Evolutionary conservation across 2,113 vertebrate species (phyloP), one percentile per base, ranked within the genome.

Genomic region (Haliaeetus leucogaster): DNA sequence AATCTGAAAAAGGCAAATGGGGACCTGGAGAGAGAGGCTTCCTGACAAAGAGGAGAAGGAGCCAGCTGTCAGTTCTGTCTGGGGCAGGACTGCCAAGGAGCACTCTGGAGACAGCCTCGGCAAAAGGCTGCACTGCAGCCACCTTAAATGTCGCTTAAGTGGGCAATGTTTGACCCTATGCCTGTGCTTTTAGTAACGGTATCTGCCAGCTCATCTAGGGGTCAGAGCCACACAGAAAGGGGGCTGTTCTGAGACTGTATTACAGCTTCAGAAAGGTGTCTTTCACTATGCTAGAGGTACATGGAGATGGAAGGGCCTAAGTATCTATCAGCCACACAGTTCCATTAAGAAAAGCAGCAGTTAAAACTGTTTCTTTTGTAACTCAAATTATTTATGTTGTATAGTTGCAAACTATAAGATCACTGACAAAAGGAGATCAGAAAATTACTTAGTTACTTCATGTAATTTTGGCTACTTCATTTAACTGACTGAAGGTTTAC

Each of bases 121-220:
- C 38, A 14, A 29, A 29, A 42, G 36, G 26, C 38, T 29, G 26
- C 13, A 7, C 18, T 21, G 68, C 32, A 9, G 66, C 66, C 43
- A 4, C 66, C 43, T n/a, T 7, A 7, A 4, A 7, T 5, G 22
- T 68, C 32, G 7, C 23, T 34, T 9, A 16, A 6, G 3, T 4
- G 43, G 43, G 45, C 22, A 18, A 9, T 4, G 16, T 10, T 18
- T 23, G 25, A 50, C 14, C 34, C 10, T 15, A n/a, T 16, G 68
- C 48, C 19, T 11, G 5, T 11, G 68, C 66, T 14, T 27, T 8
- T 7, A 14, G 32, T 48, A n/a, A 27, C 0, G 2, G 32, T 12
- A 13, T 7, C 59, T 52, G 59, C 76, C 23, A 34, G 32, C 40
- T 53, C 56, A 47, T 1, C 79, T 36, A 27, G 42, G 20, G 79